Evolutionary conservation across 2,888 invertebrate genomes (phyloP).

Genomic region (Furcula furcula): DNA sequence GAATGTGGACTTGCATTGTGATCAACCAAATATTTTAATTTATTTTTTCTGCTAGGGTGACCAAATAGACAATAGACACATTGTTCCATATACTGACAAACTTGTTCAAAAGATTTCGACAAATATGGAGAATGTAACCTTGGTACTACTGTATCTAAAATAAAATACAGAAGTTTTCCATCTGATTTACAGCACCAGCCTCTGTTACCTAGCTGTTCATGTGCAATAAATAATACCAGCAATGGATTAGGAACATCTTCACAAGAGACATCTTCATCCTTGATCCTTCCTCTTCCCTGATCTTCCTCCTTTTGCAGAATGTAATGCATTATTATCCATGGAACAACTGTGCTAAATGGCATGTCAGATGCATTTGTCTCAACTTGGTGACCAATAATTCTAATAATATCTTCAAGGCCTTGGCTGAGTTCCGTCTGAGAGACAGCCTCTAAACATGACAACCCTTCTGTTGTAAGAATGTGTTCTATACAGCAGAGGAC

Average conservation of each 20-base stretch:
- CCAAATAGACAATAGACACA: conserved; percentile 91
- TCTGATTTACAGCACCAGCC: conserved; percentile 90
- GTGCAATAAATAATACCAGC: conserved; percentile 89
- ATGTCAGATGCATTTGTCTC: conserved; percentile 86
- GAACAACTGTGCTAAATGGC: conserved; percentile 86
- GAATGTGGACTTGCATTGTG: conserved; percentile 87
- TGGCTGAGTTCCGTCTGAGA: conserved; percentile 83
- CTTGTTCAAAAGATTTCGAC: conserved; percentile 83
- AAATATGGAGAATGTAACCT: conserved; percentile 85
- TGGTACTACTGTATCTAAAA: conserved; percentile 87
- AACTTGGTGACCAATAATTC: conserved; percentile 89
- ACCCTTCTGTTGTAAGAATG: conserved; percentile 64
- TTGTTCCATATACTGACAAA: conserved; percentile 92
- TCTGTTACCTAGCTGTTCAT: conserved; percentile 89
- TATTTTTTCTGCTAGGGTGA: conserved; percentile 87
- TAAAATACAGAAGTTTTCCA: conserved; percentile 89
- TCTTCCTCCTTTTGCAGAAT: conserved; percentile 89
- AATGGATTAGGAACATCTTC: conserved; percentile 87
- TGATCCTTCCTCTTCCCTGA: conserved; percentile 80
- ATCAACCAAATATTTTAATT: conserved; percentile 84
- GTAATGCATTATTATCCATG: conserved; percentile 93
- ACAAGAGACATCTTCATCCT: conserved; percentile 60
- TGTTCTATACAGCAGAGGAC: conserved; percentile 72
- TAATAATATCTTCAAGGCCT: conserved; percentile 87
- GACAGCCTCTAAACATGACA: conserved; percentile 76